These are phyloP conservation scores for Tamias sibiricus DNA, from an alignment of 2,113 vertebrate species.

Conservation along the genomic window DNA sequence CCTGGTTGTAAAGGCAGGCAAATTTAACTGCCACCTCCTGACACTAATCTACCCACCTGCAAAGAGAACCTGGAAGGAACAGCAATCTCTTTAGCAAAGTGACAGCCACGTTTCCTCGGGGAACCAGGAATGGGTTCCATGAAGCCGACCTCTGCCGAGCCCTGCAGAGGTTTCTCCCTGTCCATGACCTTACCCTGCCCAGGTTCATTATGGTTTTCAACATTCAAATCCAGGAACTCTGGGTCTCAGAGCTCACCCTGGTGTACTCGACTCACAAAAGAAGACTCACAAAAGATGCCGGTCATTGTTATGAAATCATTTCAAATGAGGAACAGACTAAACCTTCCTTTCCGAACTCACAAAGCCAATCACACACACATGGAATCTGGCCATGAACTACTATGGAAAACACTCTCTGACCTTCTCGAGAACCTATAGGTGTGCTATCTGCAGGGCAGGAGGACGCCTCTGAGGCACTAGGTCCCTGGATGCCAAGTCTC, in stretches of 20 bases:
- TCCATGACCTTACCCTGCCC: neutral
- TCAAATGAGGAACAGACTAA: slow-evolving; percentile 22
- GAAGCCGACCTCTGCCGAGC: neutral
- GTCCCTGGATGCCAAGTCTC: neutral
- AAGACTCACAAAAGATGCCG: neutral
- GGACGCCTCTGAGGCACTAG: neutral
- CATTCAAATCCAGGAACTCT: neutral
- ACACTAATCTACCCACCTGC: neutral
- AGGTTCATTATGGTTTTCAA: neutral
- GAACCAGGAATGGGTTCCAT: neutral
- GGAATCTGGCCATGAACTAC: rapidly evolving
- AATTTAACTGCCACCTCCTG: neutral
- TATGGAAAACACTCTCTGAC: neutral
- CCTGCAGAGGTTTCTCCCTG: neutral
- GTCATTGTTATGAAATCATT: neutral
- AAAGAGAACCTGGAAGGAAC: neutral
- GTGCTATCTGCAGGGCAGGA: neutral
- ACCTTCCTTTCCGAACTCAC: neutral
- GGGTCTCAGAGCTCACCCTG: neutral
- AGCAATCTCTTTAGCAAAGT: neutral
- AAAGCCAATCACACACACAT: neutral
- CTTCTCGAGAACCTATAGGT: neutral
- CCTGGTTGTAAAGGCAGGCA: neutral
- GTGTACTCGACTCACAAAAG: neutral
- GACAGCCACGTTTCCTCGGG: neutral